Percentiles rank a stretch among this genome's conserved stretches.
Evolutionary conservation across 2,113 vertebrate genomes (phyloP).

Genomic region (Morone saxatilis): DNA sequence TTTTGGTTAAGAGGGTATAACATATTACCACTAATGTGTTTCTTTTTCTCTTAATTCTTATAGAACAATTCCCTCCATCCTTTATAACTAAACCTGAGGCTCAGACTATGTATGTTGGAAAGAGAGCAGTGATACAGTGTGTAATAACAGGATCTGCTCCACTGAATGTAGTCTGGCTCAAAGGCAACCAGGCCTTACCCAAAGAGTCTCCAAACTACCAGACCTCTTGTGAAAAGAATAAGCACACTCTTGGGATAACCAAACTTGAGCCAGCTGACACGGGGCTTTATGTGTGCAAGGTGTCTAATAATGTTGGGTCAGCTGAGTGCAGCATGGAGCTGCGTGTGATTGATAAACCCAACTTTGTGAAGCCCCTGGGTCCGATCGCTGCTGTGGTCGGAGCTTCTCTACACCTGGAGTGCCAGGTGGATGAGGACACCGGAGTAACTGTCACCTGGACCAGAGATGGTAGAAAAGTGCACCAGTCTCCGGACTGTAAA

Average conservation of each 20-base stretch:
- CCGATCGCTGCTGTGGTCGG: slow-evolving; percentile 88
- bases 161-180: slow-evolving; percentile 91
- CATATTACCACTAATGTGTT: slow-evolving; percentile 57
- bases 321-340: slow-evolving; percentile 89
- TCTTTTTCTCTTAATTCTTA: slow-evolving; percentile 83
- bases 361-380: slow-evolving; percentile 88
- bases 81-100: slow-evolving; percentile 91
- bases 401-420: slow-evolving; percentile 89
- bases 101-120: slow-evolving; percentile 91
- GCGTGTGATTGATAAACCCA: slow-evolving; percentile 88
- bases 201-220: slow-evolving; percentile 80
- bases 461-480: slow-evolving; percentile 89
- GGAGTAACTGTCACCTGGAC: slow-evolving; percentile 90
- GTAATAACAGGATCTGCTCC: slow-evolving; percentile 90
- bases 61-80: slow-evolving; percentile 90
- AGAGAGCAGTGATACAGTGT: slow-evolving; percentile 88
- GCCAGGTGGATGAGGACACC: slow-evolving; percentile 92
- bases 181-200: slow-evolving; percentile 85
- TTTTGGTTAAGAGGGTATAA: not conserved
- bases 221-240: slow-evolving; percentile 88
- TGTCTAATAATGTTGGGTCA: slow-evolving; percentile 89
- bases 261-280: slow-evolving; percentile 81
- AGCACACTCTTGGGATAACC: slow-evolving; percentile 88
- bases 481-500: slow-evolving; percentile 91
- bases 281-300: slow-evolving; percentile 90